Evolutionary conservation across 2,113 vertebrate genomes (phyloP), one percentile per base, ranked within the genome.

Genomic region (Lophius piscatorius): DNA sequence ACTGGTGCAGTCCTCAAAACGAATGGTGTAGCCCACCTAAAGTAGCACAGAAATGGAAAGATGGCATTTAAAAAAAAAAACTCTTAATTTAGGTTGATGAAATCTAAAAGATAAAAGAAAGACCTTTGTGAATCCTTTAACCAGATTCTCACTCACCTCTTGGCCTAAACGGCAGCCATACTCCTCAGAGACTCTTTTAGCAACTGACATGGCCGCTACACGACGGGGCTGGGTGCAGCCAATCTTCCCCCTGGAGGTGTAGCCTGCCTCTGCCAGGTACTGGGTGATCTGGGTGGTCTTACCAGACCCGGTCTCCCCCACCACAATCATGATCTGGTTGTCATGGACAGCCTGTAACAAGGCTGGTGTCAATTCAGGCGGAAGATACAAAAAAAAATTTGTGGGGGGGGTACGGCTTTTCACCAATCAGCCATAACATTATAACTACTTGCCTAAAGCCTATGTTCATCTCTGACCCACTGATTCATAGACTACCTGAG

Each of bases 1-100:
- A 78, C 97, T 99, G 5, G 96, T 99, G 80, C 96, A 99, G 80
- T 99, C 97, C 51, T 99, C 96, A 75, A 99, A 99, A 3, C 96
- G 94, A 89, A 99, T 99, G 45, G 96, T 98, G 82, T 99, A 98
- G 22, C 96, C 96, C 72, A 99, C 97, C 96, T 99, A 78, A 5
- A 45, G 8, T 2, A 28, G 26, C 5, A 28, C 26, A 28, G 26
- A 28, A 6, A 6, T 28, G 17, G 47, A 17, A 18, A 1, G 4
- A 4, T n/a, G n/a, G n/a, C n/a, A n/a, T n/a, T n/a, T n/a, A n/a
- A n/a, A n/a, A n/a, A n/a, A n/a, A n/a, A n/a, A n/a, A n/a, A n/a
- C n/a, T n/a, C n/a, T n/a, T n/a, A n/a, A n/a, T n/a, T n/a, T n/a
- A n/a, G n/a, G n/a, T n/a, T n/a, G n/a, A 16, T n/a, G 3, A 1